Evolutionary conservation across 2,888 invertebrate species (phyloP).

Genomic region (Agrenia bidenticulata): DNA sequence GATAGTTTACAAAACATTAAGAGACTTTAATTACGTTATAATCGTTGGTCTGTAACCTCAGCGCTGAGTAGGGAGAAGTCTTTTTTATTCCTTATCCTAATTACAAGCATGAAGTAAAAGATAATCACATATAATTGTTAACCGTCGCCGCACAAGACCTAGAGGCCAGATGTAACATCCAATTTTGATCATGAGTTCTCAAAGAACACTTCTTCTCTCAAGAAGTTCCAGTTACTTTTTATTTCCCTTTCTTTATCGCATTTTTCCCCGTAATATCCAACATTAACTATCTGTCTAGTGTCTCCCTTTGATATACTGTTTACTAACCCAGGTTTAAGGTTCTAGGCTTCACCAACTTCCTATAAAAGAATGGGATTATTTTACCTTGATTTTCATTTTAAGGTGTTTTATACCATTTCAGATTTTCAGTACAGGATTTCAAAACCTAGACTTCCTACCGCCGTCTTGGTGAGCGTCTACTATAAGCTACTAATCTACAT

Average conservation of each 20-base stretch:
- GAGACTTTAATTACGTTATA: slow-evolving; percentile 53
- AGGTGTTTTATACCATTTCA: too few species aligned
- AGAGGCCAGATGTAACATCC: slow-evolving; percentile 49
- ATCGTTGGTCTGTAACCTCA: slow-evolving; percentile 53
- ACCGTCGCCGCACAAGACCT: slow-evolving; percentile 52
- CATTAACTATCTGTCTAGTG: too few species aligned
- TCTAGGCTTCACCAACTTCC: too few species aligned
- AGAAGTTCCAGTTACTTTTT: slow-evolving; percentile 10
- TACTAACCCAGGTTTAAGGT: too few species aligned
- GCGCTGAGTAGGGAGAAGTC: slow-evolving; percentile 45
- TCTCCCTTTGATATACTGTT: too few species aligned
- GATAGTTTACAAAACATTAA: slow-evolving; percentile 52
- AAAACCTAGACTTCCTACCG: too few species aligned
- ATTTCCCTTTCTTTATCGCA: not conserved
- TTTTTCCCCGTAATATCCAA: not conserved
- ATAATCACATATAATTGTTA: slow-evolving; percentile 53
- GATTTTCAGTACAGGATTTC: too few species aligned
- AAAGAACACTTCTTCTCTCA: slow-evolving; percentile 10
- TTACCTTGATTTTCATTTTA: too few species aligned
- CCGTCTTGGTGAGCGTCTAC: too few species aligned
- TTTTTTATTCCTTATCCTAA: slow-evolving; percentile 47
- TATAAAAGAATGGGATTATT: too few species aligned
- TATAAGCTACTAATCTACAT: too few species aligned
- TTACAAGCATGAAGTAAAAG: slow-evolving; percentile 53
- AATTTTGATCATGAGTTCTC: slow-evolving; percentile 44